These are phyloP conservation scores for Pelagia noctiluca DNA, from an alignment of 30 jellyfish, hydroid and myxozoan genomes.

Conservation along the genomic window DNA sequence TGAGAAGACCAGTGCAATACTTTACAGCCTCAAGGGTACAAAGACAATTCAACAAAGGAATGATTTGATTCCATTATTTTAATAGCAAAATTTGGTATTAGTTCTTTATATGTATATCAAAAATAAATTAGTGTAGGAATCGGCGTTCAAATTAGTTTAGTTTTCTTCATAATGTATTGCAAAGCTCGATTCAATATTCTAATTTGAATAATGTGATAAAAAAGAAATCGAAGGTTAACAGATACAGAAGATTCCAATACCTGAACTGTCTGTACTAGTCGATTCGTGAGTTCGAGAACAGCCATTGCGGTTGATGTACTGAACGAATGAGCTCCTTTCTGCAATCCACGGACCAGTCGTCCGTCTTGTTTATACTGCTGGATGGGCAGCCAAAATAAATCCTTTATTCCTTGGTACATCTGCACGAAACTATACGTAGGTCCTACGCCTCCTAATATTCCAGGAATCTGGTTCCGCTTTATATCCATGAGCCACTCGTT, in stretches of 20 bases:
- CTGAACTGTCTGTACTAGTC: conserved; percentile 92
- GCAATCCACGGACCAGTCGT: conserved; percentile 95
- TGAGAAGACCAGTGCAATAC: no score
- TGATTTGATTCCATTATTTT: no score
- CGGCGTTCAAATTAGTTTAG: no score
- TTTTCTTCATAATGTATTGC: no score
- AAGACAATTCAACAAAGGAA: no score
- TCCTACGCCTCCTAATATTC: conserved; percentile 98
- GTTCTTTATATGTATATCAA: no score
- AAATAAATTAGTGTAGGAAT: no score
- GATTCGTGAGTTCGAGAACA: conserved; percentile 82
- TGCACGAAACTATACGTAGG: conserved; percentile 97
- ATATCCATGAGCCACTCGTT: conserved; percentile 97
- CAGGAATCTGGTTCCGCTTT: conserved; percentile 83
- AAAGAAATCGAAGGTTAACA: no score
- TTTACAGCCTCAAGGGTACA: no score
- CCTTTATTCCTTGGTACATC: conserved; percentile 95
- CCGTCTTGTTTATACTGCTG: conserved; percentile 99
- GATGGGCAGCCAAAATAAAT: conserved; percentile 95
- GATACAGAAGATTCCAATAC: conserved; percentile 7
- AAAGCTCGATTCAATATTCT: no score
- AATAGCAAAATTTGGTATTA: no score
- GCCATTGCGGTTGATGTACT: conserved; percentile 99
- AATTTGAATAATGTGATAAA: no score
- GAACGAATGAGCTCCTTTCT: conserved; percentile 98